Evolutionary conservation across 2,797 vertebrate species (phyloP).

Genomic region (Mus caroli): DNA sequence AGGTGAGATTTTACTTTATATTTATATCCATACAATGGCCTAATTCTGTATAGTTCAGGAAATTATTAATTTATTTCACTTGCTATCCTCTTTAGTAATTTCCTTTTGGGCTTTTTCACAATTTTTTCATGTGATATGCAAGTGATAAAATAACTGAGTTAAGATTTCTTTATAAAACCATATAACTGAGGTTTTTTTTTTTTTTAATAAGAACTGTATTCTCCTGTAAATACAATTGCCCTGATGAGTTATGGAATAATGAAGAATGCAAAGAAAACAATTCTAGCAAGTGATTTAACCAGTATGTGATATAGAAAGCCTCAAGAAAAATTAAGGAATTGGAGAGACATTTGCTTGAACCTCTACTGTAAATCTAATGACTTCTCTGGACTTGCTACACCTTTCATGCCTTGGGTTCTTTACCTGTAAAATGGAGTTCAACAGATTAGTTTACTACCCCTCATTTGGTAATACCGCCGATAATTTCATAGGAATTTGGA

Average conservation of each 20-base stretch:
- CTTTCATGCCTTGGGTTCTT: constrained; percentile 9
- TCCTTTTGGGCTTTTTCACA: background rate
- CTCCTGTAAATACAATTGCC: background rate
- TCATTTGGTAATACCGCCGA: background rate
- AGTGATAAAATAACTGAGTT: background rate
- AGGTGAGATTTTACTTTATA: background rate
- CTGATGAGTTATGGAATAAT: constrained; percentile 2
- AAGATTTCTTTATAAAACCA: background rate
- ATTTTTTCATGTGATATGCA: constrained; percentile 38
- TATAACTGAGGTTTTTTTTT: background rate
- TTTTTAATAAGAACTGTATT: background rate
- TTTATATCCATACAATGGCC: background rate
- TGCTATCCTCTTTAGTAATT: background rate
- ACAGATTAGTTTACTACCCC: background rate
- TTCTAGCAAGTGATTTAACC: background rate
- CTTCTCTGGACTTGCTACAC: background rate
- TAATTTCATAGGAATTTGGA: constrained; percentile 8
- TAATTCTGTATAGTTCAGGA: background rate
- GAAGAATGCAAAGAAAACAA: constrained; percentile 16
- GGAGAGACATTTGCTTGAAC: constrained; percentile 42
- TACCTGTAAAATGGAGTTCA: constrained; percentile 11
- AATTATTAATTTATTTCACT: constrained; percentile 13
- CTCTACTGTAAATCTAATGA: background rate
- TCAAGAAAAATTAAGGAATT: background rate
- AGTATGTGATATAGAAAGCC: background rate